Evolutionary conservation across 2,113 vertebrate species (phyloP).

Genomic region (Suncus etruscus): DNA sequence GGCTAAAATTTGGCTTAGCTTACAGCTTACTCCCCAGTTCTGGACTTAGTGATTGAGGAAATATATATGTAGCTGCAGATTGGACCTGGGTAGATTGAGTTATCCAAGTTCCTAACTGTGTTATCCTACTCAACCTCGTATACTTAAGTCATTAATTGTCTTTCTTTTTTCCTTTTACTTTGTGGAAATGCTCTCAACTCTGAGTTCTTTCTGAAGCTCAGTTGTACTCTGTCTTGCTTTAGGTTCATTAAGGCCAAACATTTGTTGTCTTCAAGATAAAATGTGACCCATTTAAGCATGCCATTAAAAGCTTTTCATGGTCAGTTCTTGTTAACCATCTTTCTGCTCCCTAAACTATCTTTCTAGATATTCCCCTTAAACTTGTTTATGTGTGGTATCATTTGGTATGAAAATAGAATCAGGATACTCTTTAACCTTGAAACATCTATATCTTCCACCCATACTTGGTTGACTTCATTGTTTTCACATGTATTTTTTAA

Average conservation of each 20-base stretch:
- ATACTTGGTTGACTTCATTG: neutral
- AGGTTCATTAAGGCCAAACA: neutral
- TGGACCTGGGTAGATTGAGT: no score
- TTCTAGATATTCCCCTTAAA: constrained; percentile 18
- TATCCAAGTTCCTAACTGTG: no score
- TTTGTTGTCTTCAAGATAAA: constrained; percentile 44
- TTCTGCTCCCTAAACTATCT: neutral
- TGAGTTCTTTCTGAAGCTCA: neutral
- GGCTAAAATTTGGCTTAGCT: no score
- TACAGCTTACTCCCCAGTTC: no score
- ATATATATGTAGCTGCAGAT: no score
- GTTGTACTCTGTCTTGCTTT: neutral
- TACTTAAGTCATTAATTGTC: constrained; percentile 15
- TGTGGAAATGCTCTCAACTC: neutral
- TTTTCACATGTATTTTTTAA: constrained; percentile 46
- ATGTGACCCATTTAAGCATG: neutral
- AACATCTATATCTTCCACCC: no score
- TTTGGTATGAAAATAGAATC: no score
- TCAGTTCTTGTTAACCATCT: neutral
- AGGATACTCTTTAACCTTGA: no score
- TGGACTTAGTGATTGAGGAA: no score
- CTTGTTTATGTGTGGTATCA: neutral
- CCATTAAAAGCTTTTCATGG: neutral
- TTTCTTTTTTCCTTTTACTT: neutral
- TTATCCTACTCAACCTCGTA: neutral